Conservation (phyloP, 2,113 vertebrate genomes). For the Jacana jacana region DNA sequence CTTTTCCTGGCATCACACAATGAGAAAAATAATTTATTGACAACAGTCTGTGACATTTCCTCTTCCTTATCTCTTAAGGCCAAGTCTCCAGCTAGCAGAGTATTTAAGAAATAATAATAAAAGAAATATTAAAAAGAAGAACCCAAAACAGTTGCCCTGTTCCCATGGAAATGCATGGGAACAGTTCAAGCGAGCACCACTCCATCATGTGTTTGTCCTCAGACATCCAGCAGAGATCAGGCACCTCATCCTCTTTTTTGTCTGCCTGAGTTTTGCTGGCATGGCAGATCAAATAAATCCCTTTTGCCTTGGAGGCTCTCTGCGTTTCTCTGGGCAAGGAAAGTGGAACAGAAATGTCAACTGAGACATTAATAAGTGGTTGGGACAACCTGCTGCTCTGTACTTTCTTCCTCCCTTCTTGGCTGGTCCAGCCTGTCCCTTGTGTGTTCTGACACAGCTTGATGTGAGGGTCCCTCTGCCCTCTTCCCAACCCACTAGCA, state of each 20-base stretch:
- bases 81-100: constrained; percentile 1
- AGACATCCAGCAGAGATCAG: not conserved
- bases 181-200: not conserved
- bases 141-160: not conserved
- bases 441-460: not conserved
- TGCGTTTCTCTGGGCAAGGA: not conserved
- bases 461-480: not conserved
- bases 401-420: not conserved
- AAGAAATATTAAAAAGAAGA: not conserved
- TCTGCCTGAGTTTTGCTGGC: not conserved
- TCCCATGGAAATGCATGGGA: constrained; percentile 36
- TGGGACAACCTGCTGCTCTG: not conserved
- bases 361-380: not conserved
- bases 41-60: constrained; percentile 4
- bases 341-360: not conserved
- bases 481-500: not conserved
- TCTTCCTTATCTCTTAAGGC: constrained; percentile 34
- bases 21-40: constrained; percentile 17
- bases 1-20: constrained; percentile 56
- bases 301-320: not conserved
- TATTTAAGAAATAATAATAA: constrained; percentile 4
- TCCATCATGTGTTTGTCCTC: not conserved
- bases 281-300: not conserved
- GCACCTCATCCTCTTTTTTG: not conserved
- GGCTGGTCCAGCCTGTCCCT: not conserved